These are phyloP conservation scores for Cephus rjabovi DNA, from an alignment of 2,888 invertebrate species.

Conservation along the genomic window DNA sequence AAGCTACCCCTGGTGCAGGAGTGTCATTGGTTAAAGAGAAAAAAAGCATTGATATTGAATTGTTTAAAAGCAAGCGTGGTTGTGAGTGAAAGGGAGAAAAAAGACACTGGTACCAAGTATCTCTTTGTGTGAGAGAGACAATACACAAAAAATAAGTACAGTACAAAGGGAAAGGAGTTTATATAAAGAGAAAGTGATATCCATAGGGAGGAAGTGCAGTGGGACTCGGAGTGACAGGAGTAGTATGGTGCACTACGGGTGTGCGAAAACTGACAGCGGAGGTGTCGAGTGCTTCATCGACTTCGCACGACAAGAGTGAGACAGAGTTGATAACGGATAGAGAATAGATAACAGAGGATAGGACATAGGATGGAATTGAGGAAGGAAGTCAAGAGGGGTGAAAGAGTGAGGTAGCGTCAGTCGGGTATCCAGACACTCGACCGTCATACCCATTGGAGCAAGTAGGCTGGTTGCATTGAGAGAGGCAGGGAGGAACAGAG, in stretches of 20 bases:
- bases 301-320: conserved; percentile 63
- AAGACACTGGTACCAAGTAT: neutral
- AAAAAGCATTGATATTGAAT: neutral
- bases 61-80: neutral
- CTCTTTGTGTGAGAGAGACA: neutral
- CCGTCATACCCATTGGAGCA: neutral
- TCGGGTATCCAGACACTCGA: neutral
- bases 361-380: neutral
- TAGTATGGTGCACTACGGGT: conserved; percentile 73
- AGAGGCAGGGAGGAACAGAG: neutral
- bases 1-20: neutral
- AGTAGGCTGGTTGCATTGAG: neutral
- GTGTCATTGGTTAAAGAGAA: neutral
- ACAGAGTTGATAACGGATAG: neutral
- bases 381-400: neutral
- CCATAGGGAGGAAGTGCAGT: neutral
- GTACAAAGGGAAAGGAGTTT: neutral
- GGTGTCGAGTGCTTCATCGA: conserved; percentile 78
- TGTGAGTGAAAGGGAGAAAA: neutral
- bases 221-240: conserved; percentile 19
- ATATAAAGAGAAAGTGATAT: neutral
- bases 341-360: neutral
- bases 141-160: neutral
- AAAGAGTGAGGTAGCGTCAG: neutral
- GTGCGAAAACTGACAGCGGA: conserved; percentile 75